Conservation (phyloP, 1,140 invertebrate species). For the Cydia pomonella region DNA sequence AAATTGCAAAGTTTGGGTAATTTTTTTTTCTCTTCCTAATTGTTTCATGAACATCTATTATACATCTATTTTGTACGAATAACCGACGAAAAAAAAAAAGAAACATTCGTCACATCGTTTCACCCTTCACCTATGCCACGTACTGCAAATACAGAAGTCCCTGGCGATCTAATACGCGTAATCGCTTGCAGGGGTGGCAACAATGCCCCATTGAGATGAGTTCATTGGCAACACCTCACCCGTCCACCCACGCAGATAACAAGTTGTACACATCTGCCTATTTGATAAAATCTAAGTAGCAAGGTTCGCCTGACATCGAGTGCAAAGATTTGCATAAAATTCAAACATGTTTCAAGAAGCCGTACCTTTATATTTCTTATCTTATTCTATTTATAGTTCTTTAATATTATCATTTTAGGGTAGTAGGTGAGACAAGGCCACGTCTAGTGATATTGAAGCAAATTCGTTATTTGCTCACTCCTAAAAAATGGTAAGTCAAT, state of each 20-base stretch:
- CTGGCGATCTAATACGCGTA: constrained; percentile 46
- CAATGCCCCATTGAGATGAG: constrained; percentile 71
- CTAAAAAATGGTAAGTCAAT: neutral
- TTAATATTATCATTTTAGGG: constrained; percentile 18
- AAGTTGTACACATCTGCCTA: constrained; percentile 75
- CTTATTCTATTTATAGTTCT: constrained; percentile 21
- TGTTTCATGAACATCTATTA: neutral
- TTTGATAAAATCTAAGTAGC: constrained; percentile 53
- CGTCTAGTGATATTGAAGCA: neutral
- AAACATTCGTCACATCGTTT: neutral
- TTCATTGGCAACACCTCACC: constrained; percentile 66
- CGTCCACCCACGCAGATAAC: constrained; percentile 77
- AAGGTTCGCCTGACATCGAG: constrained; percentile 8
- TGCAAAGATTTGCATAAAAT: constrained; percentile 33
- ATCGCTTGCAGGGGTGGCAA: constrained; percentile 62
- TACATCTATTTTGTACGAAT: neutral
- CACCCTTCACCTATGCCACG: constrained; percentile 38
- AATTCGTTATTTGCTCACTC: neutral
- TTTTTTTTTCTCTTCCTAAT: too few species aligned
- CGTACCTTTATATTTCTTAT: constrained; percentile 1
- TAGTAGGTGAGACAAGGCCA: constrained; percentile 4
- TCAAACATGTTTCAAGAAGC: constrained; percentile 11
- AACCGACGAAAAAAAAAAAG: neutral
- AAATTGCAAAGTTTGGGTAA: too few species aligned
- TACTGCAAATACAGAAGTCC: constrained; percentile 70